Conservation (phyloP, 2,113 vertebrate genomes). For the Amazona vittata region DNA sequence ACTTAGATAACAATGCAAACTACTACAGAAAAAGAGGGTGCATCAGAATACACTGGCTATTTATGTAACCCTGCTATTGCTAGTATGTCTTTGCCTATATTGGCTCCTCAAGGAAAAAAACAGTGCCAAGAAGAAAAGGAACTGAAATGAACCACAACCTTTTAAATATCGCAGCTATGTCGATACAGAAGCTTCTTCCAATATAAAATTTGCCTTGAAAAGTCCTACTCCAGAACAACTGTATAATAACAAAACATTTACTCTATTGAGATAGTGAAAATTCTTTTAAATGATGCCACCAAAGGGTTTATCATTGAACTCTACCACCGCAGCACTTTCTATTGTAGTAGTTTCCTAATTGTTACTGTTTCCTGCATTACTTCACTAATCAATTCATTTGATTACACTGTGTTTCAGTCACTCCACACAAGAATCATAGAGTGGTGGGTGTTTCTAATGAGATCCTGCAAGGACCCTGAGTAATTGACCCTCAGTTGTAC, state of each 20-base stretch:
- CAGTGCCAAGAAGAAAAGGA: background rate
- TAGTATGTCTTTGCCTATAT: background rate
- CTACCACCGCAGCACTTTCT: background rate
- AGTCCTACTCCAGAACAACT: background rate
- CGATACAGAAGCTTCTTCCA: background rate
- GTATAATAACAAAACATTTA: background rate
- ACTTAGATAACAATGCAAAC: background rate
- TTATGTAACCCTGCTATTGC: background rate
- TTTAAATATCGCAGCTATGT: background rate
- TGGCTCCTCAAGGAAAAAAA: background rate
- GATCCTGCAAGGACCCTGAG: constrained; percentile 17
- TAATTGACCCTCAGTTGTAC: constrained; percentile 53
- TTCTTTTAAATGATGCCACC: background rate
- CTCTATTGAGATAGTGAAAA: background rate
- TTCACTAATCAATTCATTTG: constrained; percentile 41
- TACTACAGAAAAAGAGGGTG: accelerated
- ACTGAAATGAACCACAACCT: background rate
- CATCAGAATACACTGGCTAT: background rate
- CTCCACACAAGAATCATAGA: background rate
- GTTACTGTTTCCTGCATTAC: background rate
- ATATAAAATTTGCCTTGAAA: background rate
- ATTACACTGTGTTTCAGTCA: background rate
- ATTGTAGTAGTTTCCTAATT: constrained; percentile 26
- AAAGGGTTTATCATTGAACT: background rate
- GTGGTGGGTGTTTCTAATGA: constrained; percentile 43